Base-by-base conservation (phyloP, 92 coral and sea anemone genomes). In the Desmophyllum pertusum region DNA sequence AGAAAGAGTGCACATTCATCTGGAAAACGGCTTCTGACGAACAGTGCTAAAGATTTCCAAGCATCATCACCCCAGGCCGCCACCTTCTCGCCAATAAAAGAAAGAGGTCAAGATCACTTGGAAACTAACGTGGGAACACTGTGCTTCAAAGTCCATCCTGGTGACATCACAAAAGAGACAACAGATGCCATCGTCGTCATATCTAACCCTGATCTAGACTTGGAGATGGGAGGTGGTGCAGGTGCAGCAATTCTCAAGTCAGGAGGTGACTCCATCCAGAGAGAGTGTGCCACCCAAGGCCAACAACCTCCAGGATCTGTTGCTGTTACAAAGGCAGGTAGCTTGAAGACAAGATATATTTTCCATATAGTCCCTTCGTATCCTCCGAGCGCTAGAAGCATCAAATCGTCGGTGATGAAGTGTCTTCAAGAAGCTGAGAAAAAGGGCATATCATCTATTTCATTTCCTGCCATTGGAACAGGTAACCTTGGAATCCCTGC, bases 401-500 rank as follows among this genome's bases (percentile, higher is more conserved):
- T 87, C 55, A 63, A 51, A 80, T 67, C 27, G 0, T 67, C 39
- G 6, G 25, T 91, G 2, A n/a, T 77, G 77, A 59, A 75, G 51
- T 91, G 91, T 33, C 79, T 91, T 23, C 46, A 74, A 9, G 84
- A 87, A 33, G 91, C 87, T 3, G 79, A 83, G 25, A 64, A 68
- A 45, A 64, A 27, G 17, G 59, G 77, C 10, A 33, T 84, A 10
- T 55, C 70, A 11, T 87, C 87, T 3, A 87, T 91, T 68, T 84
- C 97, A 9, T 84, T 93, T 39, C 94, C 97, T 13, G 93, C 93
- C 25, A 93, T 93, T 43, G 97, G 97, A 74, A 91, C 97, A 2
- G 97, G 97, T 6, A 75, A 74, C 41, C 75, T 93, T 14, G 84
- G 89, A 0, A n/a, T 89, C 13, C 17, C 68, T 21, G 83, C 96